phyloP scores from a whole-genome alignment of 2,113 vertebrate genomes.

The Chlamydotis undulata region DNA sequence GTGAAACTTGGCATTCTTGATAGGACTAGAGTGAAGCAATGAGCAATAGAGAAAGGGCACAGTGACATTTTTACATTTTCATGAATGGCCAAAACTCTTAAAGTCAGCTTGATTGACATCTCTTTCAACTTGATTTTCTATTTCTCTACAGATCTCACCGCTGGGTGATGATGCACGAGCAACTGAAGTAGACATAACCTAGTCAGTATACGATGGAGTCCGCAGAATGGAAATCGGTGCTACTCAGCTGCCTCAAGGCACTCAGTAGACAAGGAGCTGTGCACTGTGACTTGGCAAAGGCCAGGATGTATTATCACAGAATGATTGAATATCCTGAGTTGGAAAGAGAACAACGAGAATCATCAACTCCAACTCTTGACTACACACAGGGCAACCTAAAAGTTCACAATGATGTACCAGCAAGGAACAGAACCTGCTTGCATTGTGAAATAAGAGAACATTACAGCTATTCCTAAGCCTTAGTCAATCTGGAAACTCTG shows the following conservation, averaged over 20 bases:
- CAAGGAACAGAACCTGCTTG: background rate
- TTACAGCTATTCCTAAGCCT: background rate
- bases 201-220: fast-evolving
- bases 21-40: background rate
- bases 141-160: background rate
- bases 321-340: background rate
- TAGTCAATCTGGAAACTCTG: background rate
- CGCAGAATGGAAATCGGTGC: background rate
- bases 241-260: background rate
- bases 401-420: background rate
- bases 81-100: background rate
- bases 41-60: background rate
- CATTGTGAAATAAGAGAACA: background rate
- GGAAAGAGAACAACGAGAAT: background rate
- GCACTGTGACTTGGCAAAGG: background rate
- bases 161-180: background rate
- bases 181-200: background rate
- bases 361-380: background rate
- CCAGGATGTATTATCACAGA: background rate
- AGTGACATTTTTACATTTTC: background rate
- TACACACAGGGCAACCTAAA: background rate
- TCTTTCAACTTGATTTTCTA: background rate
- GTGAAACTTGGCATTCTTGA: background rate
- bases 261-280: background rate
- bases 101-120: background rate